Base-by-base conservation (phyloP, 2,888 invertebrate species). In the Melanophora roralis region DNA sequence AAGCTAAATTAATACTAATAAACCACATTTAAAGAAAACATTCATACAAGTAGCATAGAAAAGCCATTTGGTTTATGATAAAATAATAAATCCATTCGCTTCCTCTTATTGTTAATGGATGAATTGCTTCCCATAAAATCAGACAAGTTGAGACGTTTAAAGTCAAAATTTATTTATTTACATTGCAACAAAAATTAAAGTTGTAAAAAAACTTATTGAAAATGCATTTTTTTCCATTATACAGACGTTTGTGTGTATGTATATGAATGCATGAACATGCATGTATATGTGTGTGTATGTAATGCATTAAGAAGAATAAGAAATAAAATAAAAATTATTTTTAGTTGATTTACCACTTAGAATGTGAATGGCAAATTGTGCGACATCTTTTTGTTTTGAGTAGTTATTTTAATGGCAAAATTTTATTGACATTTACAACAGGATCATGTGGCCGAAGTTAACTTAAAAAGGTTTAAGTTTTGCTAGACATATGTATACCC, bases 321-420 rank as follows among this genome's bases (percentile, higher is more conserved):
- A 38, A 19, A 16, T 45, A 45, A 45, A 16, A 8, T 16, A 47
- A 47, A 34, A 14, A 9, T 23, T 19, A 45, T 57, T 49, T 59
- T 5, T 36, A 14, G 36, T 68, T 49, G 38, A 40, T 71, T 51
- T 49, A 43, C 43, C 40, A 72, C 51, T 45, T 62, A 43, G 53
- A 72, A 72, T 53, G 34, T 45, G 60, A 43, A 43, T 62, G 51
- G 23, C 21, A 59, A 62, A 72, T 72, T 36, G 51, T 21, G 60
- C 27, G 59, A 49, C 21, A 21, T 34, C 32, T 68, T 53, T 49
- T 7, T 43, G 11, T 51, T 14, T 12, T 21, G 2, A 47, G 12
- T 14, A 45, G 12, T 49, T 12, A 36, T 38, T 67, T 69, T 71
- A 60, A 51, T 51, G 40, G 11, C 40, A 60, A 21, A 40, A 51